Conservation (phyloP, 2,797 vertebrate species). For the Coccyzus lansbergi region DNA sequence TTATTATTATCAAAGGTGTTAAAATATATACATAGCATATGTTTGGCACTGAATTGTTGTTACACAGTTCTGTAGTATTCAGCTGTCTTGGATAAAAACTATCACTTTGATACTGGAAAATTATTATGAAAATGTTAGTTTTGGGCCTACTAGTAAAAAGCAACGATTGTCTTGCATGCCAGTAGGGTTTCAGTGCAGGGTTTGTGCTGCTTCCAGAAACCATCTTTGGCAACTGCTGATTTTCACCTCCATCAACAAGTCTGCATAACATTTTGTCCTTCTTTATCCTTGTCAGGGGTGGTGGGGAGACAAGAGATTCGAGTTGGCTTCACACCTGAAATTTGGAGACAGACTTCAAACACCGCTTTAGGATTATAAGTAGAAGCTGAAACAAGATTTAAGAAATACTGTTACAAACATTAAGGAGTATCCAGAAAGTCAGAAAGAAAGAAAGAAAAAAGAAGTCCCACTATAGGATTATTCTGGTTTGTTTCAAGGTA, state of each 20-base stretch:
- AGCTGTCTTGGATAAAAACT: constrained; percentile 84
- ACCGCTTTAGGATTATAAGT: not conserved
- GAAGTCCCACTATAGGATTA: not conserved
- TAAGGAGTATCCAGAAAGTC: not conserved
- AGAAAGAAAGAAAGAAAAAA: not conserved
- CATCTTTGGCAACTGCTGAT: constrained; percentile 70
- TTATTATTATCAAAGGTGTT: constrained; percentile 87
- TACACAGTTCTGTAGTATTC: constrained; percentile 77
- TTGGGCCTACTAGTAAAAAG: constrained; percentile 81
- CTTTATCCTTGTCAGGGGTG: constrained; percentile 49
- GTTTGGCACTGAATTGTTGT: constrained; percentile 80
- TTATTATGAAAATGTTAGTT: constrained; percentile 87
- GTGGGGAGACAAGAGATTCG: not conserved
- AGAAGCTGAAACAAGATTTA: not conserved
- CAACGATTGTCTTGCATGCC: constrained; percentile 75
- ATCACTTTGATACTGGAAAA: constrained; percentile 88
- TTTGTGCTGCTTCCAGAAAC: constrained; percentile 74
- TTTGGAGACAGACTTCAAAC: constrained; percentile 29
- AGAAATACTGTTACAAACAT: not conserved
- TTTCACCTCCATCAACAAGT: constrained; percentile 75
- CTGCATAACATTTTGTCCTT: constrained; percentile 58
- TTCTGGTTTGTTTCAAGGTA: constrained; percentile 7
- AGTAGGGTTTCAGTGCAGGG: constrained; percentile 62
- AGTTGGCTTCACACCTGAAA: constrained; percentile 47
- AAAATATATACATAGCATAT: constrained; percentile 83